These are phyloP conservation scores for Cremastobaeus sp. DNA, from an alignment of 2,888 invertebrate genomes.

Conservation along the genomic window DNA sequence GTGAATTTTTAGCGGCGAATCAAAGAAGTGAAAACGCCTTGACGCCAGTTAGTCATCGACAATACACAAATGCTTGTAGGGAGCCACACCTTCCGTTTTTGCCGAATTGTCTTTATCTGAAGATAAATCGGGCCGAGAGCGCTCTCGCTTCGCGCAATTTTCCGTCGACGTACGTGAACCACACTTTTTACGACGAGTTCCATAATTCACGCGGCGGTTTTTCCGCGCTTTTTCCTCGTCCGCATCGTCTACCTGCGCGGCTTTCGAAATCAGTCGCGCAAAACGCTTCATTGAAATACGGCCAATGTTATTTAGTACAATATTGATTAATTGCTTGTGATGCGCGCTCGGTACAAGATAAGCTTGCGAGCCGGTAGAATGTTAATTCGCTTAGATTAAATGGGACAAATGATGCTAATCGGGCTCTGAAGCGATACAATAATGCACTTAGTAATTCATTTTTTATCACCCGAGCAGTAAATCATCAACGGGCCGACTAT, in stretches of 20 bases:
- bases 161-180: conserved; percentile 62
- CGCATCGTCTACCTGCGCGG: conserved; percentile 38
- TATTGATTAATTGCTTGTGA: conserved; percentile 54
- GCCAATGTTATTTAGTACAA: conserved; percentile 55
- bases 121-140: conserved; percentile 57
- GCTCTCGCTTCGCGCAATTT: conserved; percentile 51
- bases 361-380: conserved; percentile 47
- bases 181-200: conserved; percentile 62
- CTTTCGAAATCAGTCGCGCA: conserved; percentile 55
- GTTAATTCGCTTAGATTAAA: conserved; percentile 54
- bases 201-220: conserved; percentile 64
- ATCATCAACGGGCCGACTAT: conserved; percentile 28
- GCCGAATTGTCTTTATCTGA: conserved; percentile 49
- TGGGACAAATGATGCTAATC: conserved; percentile 49
- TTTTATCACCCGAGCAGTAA: conserved; percentile 35
- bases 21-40: conserved; percentile 17
- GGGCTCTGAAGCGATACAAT: conserved; percentile 36
- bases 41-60: conserved; percentile 47
- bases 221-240: conserved; percentile 25
- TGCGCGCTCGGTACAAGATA: conserved; percentile 47
- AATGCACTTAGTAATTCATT: conserved; percentile 40
- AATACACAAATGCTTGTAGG: conserved; percentile 34
- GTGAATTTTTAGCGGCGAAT: no score
- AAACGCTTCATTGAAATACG: conserved; percentile 56
- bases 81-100: conserved; percentile 46